Evolutionary conservation across 2,113 vertebrate genomes (phyloP).

Genomic region (Callithrix jacchus): DNA sequence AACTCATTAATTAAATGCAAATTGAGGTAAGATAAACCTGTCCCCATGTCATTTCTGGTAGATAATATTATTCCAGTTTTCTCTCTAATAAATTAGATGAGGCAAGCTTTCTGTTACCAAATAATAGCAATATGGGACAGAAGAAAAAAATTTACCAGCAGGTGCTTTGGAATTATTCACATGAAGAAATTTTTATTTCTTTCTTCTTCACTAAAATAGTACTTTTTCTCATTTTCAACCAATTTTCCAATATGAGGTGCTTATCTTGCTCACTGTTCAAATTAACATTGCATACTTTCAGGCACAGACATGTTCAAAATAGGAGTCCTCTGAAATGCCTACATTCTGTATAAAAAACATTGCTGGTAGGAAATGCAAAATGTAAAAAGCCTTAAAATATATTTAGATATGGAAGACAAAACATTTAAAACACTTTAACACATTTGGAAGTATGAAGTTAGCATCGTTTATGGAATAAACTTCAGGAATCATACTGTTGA

Average conservation of each 20-base stretch:
- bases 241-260: not conserved
- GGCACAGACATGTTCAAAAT: not conserved
- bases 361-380: not conserved
- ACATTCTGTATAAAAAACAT: not conserved
- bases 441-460: not conserved
- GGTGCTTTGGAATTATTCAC: not conserved
- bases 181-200: conserved; percentile 3
- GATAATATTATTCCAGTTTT: not conserved
- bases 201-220: conserved; percentile 5
- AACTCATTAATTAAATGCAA: conserved; percentile 40
- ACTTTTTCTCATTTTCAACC: not conserved
- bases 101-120: conserved; percentile 25
- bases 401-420: not conserved
- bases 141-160: not conserved
- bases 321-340: not conserved
- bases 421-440: not conserved
- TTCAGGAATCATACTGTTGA: not conserved
- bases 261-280: not conserved
- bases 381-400: not conserved
- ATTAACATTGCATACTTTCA: not conserved
- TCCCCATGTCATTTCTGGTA: not conserved
- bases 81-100: not conserved
- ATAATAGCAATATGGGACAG: not conserved
- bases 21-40: not conserved
- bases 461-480: not conserved